A percentile compares a stretch with the other conserved stretches of the same genome.
phyloP scores from a whole-genome alignment of 2,113 vertebrate species.

The Melanerpes aurifrons region DNA sequence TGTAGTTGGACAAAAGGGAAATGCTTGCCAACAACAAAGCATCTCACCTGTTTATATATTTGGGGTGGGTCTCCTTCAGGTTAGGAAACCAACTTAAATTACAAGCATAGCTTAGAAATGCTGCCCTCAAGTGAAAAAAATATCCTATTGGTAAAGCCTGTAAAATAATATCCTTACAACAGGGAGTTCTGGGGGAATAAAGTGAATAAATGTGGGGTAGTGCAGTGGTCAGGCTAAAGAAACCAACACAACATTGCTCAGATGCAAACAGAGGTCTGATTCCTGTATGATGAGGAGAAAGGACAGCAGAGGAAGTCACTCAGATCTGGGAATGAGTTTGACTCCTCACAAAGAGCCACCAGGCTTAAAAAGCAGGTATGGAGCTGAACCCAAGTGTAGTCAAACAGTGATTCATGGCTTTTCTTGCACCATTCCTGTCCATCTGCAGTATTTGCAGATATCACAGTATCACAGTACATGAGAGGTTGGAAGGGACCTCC shows the following conservation, averaged over 20 bases:
- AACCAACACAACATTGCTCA: not conserved
- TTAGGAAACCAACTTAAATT: not conserved
- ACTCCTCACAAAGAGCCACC: not conserved
- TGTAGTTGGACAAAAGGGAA: not conserved
- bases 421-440: not conserved
- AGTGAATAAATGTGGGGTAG: not conserved
- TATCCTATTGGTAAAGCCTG: not conserved
- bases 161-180: not conserved
- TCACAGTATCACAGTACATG: not conserved
- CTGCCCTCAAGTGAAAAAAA: not conserved
- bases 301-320: not conserved
- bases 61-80: not conserved
- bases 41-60: not conserved
- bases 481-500: no score
- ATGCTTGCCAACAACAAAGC: not conserved
- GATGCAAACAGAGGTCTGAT: not conserved
- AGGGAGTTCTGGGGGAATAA: not conserved
- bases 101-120: not conserved
- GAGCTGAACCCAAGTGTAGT: not conserved
- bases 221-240: not conserved
- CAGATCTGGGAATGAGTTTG: not conserved
- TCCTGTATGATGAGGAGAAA: not conserved
- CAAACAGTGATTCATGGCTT: not conserved
- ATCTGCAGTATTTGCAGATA: not conserved
- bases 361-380: not conserved